Base-by-base conservation (phyloP, 2,113 vertebrate species). In the Accipiter virgatus region DNA sequence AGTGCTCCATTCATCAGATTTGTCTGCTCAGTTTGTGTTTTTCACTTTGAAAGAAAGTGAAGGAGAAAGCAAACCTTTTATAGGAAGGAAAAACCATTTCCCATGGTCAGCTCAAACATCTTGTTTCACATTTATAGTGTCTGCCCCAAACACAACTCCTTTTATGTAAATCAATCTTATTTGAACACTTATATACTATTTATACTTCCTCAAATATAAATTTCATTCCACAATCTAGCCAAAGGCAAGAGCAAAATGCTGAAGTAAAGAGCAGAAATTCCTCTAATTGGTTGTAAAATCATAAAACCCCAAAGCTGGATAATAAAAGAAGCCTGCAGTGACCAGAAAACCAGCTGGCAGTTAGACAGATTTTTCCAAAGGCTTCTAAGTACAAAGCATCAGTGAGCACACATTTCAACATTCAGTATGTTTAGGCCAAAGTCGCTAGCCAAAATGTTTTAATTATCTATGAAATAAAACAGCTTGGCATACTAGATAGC, bases 391-490 rank as follows among this genome's bases (percentile, higher is more conserved):
- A 68, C 88, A 90, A 59, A 59, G 82, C 79, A 85, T 18, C 82
- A 93, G 71, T 23, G 52, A 85, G 72, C 58, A 85, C 71, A 82
- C 16, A 10, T 61, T 74, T 61, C 75, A 90, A 29, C 68, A 43
- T 26, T 88, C 92, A 68, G 65, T n/a, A 55, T 50, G 82, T 73
- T 87, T 59, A 92, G 55, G 61, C 55, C 82, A 67, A 75, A 74
- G 80, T 81, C 88, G 40, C 81, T 73, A 82, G 83, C 87, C 87
- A 81, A 86, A 93, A 88, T 83, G 80, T 79, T 86, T 91, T 88
- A 94, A 88, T 88, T 88, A 88, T 48, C 75, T 75, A 31, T 67
- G 71, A 95, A 96, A 93, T 91, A 95, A 94, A 95, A 81, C 75
- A 91, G 90, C 83, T 86, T 96, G 90, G 80, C 74, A 75, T 74